phyloP scores from a whole-genome alignment of 2,888 invertebrate species.

The Clunio marinus region DNA sequence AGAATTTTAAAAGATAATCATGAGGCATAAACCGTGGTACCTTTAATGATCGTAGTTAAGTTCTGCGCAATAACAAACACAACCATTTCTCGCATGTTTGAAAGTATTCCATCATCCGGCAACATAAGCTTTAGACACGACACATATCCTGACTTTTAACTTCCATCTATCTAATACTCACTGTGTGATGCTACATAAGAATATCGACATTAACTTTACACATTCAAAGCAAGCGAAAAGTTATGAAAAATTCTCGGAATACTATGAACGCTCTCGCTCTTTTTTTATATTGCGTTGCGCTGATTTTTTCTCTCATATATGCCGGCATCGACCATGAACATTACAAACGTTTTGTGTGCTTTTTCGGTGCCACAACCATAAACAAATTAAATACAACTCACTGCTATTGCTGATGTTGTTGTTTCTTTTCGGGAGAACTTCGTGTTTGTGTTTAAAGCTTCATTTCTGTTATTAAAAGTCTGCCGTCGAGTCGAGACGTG shows the following conservation, averaged over 20 bases:
- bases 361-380: conserved; percentile 26
- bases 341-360: conserved; percentile 14
- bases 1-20: too few species aligned
- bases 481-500: conserved; percentile 20
- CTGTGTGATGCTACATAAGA: not conserved
- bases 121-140: not conserved
- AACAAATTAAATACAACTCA: conserved; percentile 27
- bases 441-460: conserved; percentile 29
- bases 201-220: conserved; percentile 5
- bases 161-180: too few species aligned
- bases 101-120: not conserved
- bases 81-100: not conserved
- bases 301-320: not conserved
- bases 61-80: conserved; percentile 8
- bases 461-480: conserved; percentile 28
- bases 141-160: not conserved
- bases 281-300: conserved; percentile 3
- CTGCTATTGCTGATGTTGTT: conserved; percentile 40
- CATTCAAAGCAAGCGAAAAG: not conserved
- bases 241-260: not conserved
- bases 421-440: conserved; percentile 40
- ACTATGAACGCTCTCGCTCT: too few species aligned
- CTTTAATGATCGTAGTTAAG: not conserved
- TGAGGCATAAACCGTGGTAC: not conserved
- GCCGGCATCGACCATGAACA: conserved; percentile 10